phyloP scores from a whole-genome alignment of 2,113 vertebrate genomes.

The Nematolebias whitei region DNA sequence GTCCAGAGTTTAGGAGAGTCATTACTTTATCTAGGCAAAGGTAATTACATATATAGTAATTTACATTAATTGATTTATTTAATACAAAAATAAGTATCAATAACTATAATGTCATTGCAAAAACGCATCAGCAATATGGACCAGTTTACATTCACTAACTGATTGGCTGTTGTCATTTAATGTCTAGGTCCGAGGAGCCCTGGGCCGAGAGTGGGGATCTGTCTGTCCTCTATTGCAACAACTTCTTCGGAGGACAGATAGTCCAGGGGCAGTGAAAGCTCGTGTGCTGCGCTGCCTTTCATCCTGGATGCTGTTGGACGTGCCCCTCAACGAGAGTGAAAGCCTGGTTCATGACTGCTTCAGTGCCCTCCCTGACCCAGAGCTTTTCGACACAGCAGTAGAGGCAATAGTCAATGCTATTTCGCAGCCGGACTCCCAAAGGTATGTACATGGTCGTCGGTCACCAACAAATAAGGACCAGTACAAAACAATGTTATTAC shows the following conservation, averaged over 20 bases:
- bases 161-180: neutral
- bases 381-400: slow-evolving; percentile 96
- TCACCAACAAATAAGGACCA: neutral
- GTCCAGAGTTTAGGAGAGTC: neutral
- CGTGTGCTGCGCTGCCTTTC: slow-evolving; percentile 98
- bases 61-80: neutral
- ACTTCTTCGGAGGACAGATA: slow-evolving; percentile 91
- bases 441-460: slow-evolving; percentile 77
- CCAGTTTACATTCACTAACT: slow-evolving; percentile 8
- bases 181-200: slow-evolving; percentile 86
- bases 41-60: neutral
- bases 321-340: slow-evolving; percentile 93
- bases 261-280: slow-evolving; percentile 93
- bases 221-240: slow-evolving; percentile 96
- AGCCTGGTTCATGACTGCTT: slow-evolving; percentile 94
- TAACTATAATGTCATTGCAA: neutral
- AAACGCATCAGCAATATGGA: neutral
- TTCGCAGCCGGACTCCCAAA: slow-evolving; percentile 97
- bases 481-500: too few relatives aligned
- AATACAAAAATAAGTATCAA: neutral
- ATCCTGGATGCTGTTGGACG: slow-evolving; percentile 97
- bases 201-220: slow-evolving; percentile 89
- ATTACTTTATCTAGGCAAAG: neutral
- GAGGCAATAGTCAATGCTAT: slow-evolving; percentile 98
- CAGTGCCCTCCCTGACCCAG: slow-evolving; percentile 89